A percentile compares a stretch with the other conserved stretches of the same genome.
phyloP scores from a whole-genome alignment of 2,113 vertebrate species.

The Rattus norvegicus region DNA sequence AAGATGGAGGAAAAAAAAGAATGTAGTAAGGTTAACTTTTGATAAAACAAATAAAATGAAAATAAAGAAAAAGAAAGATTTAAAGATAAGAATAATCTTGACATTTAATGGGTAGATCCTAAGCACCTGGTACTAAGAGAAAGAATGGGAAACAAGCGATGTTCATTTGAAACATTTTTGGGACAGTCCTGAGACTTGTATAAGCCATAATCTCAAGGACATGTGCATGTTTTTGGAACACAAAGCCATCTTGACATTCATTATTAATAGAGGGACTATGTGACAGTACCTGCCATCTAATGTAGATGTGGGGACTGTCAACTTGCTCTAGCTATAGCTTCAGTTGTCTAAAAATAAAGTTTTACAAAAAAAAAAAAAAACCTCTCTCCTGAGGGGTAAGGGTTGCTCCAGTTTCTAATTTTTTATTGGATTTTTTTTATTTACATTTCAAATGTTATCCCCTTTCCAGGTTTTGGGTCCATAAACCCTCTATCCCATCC shows the following conservation, averaged over 20 bases:
- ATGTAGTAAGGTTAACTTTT: no score
- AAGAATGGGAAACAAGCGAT: background rate
- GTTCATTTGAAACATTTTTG: background rate
- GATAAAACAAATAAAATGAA: no score
- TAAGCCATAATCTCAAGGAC: background rate
- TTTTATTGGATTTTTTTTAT: no score
- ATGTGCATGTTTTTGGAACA: constrained; percentile 1
- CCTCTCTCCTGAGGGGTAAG: no score
- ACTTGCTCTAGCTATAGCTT: constrained; percentile 74
- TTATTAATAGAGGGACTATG: constrained; percentile 57
- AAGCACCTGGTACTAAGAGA: background rate
- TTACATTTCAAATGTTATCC: no score
- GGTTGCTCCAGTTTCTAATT: no score
- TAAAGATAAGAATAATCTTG: constrained; percentile 12
- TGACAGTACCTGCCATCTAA: constrained; percentile 68
- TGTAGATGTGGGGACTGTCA: constrained; percentile 64
- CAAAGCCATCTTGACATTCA: constrained; percentile 33
- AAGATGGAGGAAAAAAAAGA: no score
- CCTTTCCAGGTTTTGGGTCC: no score
- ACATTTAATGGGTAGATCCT: background rate
- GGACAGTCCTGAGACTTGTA: constrained; percentile 56
- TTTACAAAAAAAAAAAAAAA: constrained; percentile 73
- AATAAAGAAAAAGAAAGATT: background rate
- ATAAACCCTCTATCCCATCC: no score
- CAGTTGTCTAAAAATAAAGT: constrained; percentile 81